These are phyloP conservation scores for Cyprinodon diabolis DNA, from an alignment of 2,797 vertebrate species.

Conservation along the genomic window DNA sequence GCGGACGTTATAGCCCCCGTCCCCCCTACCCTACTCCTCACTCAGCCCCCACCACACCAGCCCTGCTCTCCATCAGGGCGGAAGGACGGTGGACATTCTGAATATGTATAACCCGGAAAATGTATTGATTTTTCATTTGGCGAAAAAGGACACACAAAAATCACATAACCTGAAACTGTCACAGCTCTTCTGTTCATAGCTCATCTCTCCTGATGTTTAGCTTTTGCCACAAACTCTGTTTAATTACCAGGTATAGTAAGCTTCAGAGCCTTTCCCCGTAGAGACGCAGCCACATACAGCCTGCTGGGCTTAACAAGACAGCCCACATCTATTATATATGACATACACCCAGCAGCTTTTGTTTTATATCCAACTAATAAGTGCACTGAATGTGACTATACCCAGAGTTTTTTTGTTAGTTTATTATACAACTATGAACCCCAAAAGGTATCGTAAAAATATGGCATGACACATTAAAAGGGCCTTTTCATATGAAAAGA, in stretches of 20 bases:
- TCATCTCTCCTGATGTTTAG: slow-evolving; percentile 89
- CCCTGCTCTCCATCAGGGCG: slow-evolving; percentile 85
- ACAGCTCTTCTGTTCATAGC: slow-evolving; percentile 98
- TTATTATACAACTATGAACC: slow-evolving; percentile 57
- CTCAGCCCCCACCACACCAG: slow-evolving; percentile 61
- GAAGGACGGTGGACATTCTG: slow-evolving; percentile 90
- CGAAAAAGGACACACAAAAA: slow-evolving; percentile 84
- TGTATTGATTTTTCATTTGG: slow-evolving; percentile 99
- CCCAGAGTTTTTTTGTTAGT: slow-evolving; percentile 65
- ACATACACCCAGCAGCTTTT: slow-evolving; percentile 78
- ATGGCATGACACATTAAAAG: slow-evolving; percentile 32
- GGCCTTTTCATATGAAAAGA: slow-evolving; percentile 41
- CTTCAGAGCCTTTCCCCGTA: slow-evolving; percentile 70
- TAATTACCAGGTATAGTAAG: slow-evolving; percentile 88
- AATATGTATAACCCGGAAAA: slow-evolving; percentile 98
- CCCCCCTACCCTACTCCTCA: slow-evolving; percentile 51
- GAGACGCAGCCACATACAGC: slow-evolving; percentile 72
- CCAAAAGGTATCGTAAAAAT: slow-evolving; percentile 54
- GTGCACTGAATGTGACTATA: slow-evolving; percentile 63
- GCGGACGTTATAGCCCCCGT: slow-evolving; percentile 82
- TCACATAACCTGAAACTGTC: slow-evolving; percentile 99
- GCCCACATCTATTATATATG: slow-evolving; percentile 81
- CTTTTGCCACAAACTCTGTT: slow-evolving; percentile 90
- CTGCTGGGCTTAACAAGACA: slow-evolving; percentile 80
- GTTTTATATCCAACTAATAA: slow-evolving; percentile 80